A percentile compares a stretch with the other conserved stretches of the same genome.
Evolutionary conservation across 2,888 invertebrate species (phyloP).

Genomic region (Agapostemon virescens): DNA sequence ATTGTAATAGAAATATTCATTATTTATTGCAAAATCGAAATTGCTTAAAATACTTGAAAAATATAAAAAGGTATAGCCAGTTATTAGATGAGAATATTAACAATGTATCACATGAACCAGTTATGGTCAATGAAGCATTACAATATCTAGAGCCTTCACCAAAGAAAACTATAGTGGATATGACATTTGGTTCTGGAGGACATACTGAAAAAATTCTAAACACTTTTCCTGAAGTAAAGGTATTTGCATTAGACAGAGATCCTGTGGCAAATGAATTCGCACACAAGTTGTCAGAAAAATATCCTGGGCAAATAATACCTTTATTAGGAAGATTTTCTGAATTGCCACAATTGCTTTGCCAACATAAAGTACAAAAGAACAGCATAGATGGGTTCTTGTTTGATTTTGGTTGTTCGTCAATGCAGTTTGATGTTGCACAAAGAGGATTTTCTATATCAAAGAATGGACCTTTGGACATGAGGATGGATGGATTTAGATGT

Average conservation of each 20-base stretch:
- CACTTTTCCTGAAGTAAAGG: constrained; percentile 83
- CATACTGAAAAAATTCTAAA: constrained; percentile 90
- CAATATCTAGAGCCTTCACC: constrained; percentile 85
- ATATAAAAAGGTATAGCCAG: constrained; percentile 36
- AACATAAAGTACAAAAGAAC: constrained; percentile 83
- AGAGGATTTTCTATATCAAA: constrained; percentile 93
- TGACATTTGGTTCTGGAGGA: constrained; percentile 98
- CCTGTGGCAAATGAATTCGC: constrained; percentile 89
- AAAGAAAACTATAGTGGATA: constrained; percentile 89
- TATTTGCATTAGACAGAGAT: constrained; percentile 94
- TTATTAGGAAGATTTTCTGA: constrained; percentile 94
- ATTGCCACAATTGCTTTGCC: constrained; percentile 85
- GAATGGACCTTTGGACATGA: constrained; percentile 96
- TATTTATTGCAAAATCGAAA: background rate
- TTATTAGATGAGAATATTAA: constrained; percentile 9
- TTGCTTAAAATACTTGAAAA: background rate
- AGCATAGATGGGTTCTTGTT: constrained; percentile 93
- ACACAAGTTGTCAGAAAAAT: constrained; percentile 84
- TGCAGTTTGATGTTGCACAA: constrained; percentile 92
- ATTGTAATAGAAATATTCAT: constrained; percentile 3
- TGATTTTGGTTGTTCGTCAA: constrained; percentile 97
- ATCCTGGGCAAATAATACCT: constrained; percentile 88
- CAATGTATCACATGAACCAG: constrained; percentile 85
- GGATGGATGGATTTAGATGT: constrained; percentile 92
- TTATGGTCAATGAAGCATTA: constrained; percentile 88